Conservation (phyloP, 2,888 invertebrate genomes). For the Polymixis lichenea region DNA sequence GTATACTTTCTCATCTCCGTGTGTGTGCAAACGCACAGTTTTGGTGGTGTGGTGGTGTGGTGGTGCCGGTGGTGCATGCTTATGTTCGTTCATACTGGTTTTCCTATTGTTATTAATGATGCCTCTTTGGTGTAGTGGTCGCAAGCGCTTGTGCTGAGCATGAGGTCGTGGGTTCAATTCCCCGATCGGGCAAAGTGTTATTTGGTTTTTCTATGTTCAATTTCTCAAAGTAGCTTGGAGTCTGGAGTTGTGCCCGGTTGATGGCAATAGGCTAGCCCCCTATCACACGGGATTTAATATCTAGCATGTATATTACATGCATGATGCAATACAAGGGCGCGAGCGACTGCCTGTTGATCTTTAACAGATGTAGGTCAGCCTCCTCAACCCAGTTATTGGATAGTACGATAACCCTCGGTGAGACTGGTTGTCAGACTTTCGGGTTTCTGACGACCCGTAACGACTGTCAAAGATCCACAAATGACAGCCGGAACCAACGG, state of each 20-base stretch:
- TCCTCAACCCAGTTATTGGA: too few relatives aligned
- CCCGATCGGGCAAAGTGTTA: not conserved
- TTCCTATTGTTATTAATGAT: constrained; percentile 14
- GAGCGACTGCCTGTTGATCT: too few relatives aligned
- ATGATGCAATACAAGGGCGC: too few relatives aligned
- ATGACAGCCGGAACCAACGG: too few relatives aligned
- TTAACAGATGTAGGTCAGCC: too few relatives aligned
- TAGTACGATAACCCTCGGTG: too few relatives aligned
- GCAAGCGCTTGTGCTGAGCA: not conserved
- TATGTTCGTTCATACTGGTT: constrained; percentile 3
- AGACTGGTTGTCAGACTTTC: too few relatives aligned
- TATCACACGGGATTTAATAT: not conserved
- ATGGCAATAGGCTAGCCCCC: not conserved
- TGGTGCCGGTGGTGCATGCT: constrained; percentile 15
- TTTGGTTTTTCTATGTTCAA: not conserved
- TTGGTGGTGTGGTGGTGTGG: constrained; percentile 7
- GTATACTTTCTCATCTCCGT: constrained; percentile 56
- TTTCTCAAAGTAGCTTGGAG: not conserved
- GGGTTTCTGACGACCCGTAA: too few relatives aligned
- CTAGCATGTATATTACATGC: too few relatives aligned
- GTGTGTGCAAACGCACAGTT: constrained; percentile 33
- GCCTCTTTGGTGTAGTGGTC: not conserved
- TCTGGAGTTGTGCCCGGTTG: not conserved
- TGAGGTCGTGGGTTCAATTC: not conserved
- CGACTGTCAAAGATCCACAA: too few relatives aligned